A percentile compares a stretch with the other conserved stretches of the same genome.
These are phyloP conservation scores for Ornithoptera alexandrae DNA, from an alignment of 2,888 invertebrate species.

Conservation along the genomic window DNA sequence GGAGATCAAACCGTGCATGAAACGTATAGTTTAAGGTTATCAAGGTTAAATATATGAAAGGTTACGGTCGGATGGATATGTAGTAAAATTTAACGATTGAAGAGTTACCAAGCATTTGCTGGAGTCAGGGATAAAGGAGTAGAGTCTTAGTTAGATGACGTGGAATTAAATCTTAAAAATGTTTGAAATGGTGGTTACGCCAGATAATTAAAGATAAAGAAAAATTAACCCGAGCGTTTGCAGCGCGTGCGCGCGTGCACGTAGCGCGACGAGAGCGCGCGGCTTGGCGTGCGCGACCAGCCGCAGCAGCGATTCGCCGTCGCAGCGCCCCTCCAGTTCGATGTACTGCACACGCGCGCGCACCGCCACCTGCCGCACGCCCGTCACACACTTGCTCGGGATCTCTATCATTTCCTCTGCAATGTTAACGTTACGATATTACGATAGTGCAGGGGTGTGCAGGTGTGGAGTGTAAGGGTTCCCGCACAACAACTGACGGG, in stretches of 20 bases:
- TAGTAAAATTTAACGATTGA: background rate
- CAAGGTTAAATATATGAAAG: too few relatives aligned
- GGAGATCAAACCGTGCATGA: too few relatives aligned
- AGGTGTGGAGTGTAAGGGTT: too few relatives aligned
- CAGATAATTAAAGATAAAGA: too few relatives aligned
- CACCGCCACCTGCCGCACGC: slow-evolving; percentile 86
- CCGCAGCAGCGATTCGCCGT: slow-evolving; percentile 90
- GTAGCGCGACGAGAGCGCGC: slow-evolving; percentile 84
- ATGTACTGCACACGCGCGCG: slow-evolving; percentile 95
- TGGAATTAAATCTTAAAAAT: too few relatives aligned
- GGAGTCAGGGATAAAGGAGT: background rate
- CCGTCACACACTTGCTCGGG: slow-evolving; percentile 93
- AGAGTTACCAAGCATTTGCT: background rate
- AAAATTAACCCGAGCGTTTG: slow-evolving; percentile 37
- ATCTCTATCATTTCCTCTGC: slow-evolving; percentile 82
- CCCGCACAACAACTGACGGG: too few relatives aligned
- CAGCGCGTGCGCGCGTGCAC: slow-evolving; percentile 51
- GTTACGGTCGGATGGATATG: too few relatives aligned
- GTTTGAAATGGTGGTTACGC: too few relatives aligned
- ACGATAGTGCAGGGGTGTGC: too few relatives aligned
- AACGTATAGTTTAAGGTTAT: too few relatives aligned
- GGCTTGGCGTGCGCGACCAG: slow-evolving; percentile 91
- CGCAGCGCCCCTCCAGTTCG: slow-evolving; percentile 97
- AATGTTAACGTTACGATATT: background rate
- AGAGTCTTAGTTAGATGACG: background rate